Percentiles rank a stretch among this genome's conserved stretches.
Evolutionary conservation across 2,797 vertebrate species (phyloP).

Genomic region (Eulemur albifrons): DNA sequence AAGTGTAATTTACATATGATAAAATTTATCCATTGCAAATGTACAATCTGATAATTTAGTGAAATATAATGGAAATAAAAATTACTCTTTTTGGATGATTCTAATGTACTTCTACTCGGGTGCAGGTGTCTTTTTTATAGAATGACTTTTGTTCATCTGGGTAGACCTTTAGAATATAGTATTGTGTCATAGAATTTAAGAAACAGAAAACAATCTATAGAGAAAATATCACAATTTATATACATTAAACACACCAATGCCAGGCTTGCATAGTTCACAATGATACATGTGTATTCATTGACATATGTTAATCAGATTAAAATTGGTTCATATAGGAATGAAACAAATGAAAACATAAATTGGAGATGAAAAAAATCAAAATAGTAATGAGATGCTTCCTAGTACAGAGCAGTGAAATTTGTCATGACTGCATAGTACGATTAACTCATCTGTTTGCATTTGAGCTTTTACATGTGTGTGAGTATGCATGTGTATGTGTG

Average conservation of each 20-base stretch:
- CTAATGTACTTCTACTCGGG: neutral
- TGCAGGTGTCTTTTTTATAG: no score
- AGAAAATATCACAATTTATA: neutral
- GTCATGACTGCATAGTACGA: neutral
- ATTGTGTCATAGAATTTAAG: neutral
- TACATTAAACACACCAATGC: neutral
- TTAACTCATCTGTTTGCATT: neutral
- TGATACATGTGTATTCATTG: neutral
- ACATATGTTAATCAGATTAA: neutral
- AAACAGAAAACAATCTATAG: neutral
- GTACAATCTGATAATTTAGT: neutral
- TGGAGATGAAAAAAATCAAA: neutral
- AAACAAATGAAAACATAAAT: neutral
- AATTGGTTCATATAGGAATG: neutral
- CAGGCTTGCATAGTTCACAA: neutral
- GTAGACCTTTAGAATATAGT: neutral
- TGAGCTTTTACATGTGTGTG: neutral
- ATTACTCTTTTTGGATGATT: neutral
- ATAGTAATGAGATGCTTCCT: neutral
- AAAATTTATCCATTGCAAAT: neutral
- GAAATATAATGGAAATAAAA: neutral
- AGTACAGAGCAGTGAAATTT: neutral
- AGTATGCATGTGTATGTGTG: rapidly evolving
- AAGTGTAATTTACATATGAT: neutral
- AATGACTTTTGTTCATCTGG: no score